These are phyloP conservation scores for Archivesica marissinica DNA, from an alignment of 1,140 invertebrate species.

Conservation along the genomic window DNA sequence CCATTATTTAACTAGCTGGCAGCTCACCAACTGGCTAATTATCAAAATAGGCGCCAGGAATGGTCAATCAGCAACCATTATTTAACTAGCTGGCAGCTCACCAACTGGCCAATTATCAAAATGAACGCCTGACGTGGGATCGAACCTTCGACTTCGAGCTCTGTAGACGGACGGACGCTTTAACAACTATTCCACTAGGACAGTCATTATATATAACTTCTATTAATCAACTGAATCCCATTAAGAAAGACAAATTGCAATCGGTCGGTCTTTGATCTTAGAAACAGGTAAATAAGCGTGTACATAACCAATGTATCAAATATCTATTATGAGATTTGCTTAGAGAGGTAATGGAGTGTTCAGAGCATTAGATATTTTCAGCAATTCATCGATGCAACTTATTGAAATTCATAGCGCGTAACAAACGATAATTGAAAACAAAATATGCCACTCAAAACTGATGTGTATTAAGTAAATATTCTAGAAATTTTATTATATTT, in stretches of 20 bases:
- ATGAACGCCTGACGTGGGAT: too few species aligned
- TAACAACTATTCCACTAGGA: too few species aligned
- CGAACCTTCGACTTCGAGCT: too few species aligned
- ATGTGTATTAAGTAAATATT: neutral
- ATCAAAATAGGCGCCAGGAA: too few species aligned
- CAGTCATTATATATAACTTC: too few species aligned
- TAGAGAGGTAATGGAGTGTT: neutral
- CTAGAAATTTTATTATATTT: constrained; percentile 10
- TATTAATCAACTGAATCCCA: too few species aligned
- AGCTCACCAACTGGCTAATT: too few species aligned
- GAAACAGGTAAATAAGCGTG: neutral
- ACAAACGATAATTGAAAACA: constrained; percentile 34
- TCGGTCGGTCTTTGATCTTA: neutral
- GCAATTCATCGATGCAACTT: neutral
- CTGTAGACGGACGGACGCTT: too few species aligned
- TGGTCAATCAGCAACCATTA: too few species aligned
- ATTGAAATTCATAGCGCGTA: constrained; percentile 3
- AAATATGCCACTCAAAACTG: constrained; percentile 15
- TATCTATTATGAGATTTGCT: neutral
- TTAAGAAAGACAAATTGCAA: constrained; percentile 27
- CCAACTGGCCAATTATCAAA: too few species aligned
- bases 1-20: too few species aligned
- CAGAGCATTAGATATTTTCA: neutral
- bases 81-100: too few species aligned
- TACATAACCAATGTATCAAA: neutral